Evolutionary conservation across 2,888 invertebrate genomes (phyloP), one percentile per base, ranked within the genome.

Genomic region (Hetaerina titia): DNA sequence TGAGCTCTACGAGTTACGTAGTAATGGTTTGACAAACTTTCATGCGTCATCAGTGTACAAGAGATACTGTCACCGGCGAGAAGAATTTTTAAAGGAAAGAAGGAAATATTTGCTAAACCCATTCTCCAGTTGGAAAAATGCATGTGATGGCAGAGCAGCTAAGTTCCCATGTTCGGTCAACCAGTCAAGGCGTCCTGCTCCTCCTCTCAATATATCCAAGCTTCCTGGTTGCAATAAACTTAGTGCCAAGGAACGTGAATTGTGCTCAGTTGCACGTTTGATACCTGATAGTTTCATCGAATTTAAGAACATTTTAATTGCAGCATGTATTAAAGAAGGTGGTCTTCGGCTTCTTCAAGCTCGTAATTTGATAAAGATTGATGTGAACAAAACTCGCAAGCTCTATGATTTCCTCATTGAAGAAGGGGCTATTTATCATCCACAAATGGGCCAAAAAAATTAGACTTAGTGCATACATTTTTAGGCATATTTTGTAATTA

Each of bases 311-410:
- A 97, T 98, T 90, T 97, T 99, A 11, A 97, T 98, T 69, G 96
- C 97, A 0, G 99, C 99, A 96, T 98, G 98, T 96, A 97, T 98
- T 95, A 99, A 98, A 96, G 97, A 97, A 95, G 98, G 98, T 0
- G 98, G 97, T 95, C 97, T 99, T 11, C 97, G 98, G 95, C 97
- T 99, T 95, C 98, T 98, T 2, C 98, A 98, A 96, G 99, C 99
- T 0, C 97, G 99, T 94, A 97, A 97, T 89, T 97, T 99, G 89
- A 97, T 99, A 81, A 99, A 99, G 97, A 99, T 99, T 96, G 99
- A 99, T 97, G 99, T 99, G 4, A 99, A 99, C 96, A 97, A 97
- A 96, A 99, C 99, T 0, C 97, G 99, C 95, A 98, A 98, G 96
- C 96, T 97, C 96, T 96, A 96, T 96, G 95, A 96, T 96, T 90